Evolutionary conservation across 2,797 vertebrate species (phyloP), one percentile per base, ranked within the genome.

Genomic region (Uromys caudimaculatus): DNA sequence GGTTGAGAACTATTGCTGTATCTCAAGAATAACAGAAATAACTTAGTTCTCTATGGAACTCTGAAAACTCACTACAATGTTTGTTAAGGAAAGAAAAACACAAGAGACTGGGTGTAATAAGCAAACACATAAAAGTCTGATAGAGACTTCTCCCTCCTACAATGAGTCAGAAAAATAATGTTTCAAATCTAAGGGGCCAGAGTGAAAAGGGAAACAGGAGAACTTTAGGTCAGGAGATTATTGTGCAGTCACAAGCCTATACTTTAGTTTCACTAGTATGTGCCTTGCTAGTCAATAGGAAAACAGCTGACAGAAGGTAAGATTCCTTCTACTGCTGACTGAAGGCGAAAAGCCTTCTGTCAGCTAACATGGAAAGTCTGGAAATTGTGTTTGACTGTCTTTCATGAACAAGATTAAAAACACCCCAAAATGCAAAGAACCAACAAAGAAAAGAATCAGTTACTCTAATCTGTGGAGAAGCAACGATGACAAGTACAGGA

Each of bases 151-250:
- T 12, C 71, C 27, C 47, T 56, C 38, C 50, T 62, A 85, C 35
- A 86, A 77, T 24, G 16, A 91, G 47, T 93, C 86, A 96, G 29
- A 96, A 96, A 58, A 56, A 38, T n/a, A 50, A 47, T 38, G 88
- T 24, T 64, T 50, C 58, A 77, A 87, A 96, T 32, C 41, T 79
- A 96, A 64, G 58, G 13, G 71, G 52, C 3, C 41, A 73, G 50
- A 47, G 27, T 44, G 52, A 47, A 95, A 92, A 85, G 38, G 75
- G 38, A 3, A 73, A 47, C 47, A 41, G 47, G 44, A 81, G 56
- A 84, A 58, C 58, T 89, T 47, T 71, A 69, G 64, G 67, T 44
- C 94, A 91, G 52, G 69, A 14, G 93, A 81, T 75, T 69, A 92
- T 64, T 97, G 83, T 92, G 73, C 32, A 85, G n/a, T 86, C 67